These are phyloP conservation scores for Actinia equina DNA, from an alignment of 64 coral and sea anemone genomes.

Conservation along the genomic window DNA sequence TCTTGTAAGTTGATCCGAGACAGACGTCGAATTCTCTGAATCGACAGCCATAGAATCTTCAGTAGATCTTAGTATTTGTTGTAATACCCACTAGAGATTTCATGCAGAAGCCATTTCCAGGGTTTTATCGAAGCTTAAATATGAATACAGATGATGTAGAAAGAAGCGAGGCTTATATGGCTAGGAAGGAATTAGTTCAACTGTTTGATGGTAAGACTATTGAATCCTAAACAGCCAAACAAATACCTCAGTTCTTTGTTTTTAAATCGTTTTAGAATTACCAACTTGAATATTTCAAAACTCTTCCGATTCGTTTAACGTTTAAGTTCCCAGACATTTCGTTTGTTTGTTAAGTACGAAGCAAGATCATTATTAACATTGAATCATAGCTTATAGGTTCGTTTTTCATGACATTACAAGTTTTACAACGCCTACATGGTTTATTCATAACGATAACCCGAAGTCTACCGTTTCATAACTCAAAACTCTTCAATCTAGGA, in stretches of 20 bases:
- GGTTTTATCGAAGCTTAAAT: neutral
- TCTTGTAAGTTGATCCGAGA: neutral
- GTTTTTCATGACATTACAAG: too few species aligned
- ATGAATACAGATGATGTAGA: conserved; percentile 53
- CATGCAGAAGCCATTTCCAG: neutral
- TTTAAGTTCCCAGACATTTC: too few species aligned
- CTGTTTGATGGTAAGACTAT: conserved; percentile 70
- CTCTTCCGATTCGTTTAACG: too few species aligned
- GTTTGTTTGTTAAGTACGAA: too few species aligned
- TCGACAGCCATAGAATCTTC: neutral
- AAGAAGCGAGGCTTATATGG: conserved; percentile 87
- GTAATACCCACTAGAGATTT: neutral
- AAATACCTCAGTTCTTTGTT: too few species aligned
- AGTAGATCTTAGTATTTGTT: neutral
- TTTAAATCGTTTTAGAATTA: too few species aligned
- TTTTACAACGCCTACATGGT: neutral
- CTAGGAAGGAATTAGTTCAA: conserved; percentile 78
- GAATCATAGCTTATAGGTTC: too few species aligned
- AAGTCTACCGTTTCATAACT: neutral
- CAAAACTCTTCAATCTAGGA: neutral
- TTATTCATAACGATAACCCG: neutral
- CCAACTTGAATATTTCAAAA: too few species aligned
- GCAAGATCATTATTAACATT: too few species aligned
- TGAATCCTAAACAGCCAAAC: too few species aligned
- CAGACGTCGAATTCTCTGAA: neutral